phyloP scores from a whole-genome alignment of 2,113 vertebrate genomes.

The Struthidea cinerea region DNA sequence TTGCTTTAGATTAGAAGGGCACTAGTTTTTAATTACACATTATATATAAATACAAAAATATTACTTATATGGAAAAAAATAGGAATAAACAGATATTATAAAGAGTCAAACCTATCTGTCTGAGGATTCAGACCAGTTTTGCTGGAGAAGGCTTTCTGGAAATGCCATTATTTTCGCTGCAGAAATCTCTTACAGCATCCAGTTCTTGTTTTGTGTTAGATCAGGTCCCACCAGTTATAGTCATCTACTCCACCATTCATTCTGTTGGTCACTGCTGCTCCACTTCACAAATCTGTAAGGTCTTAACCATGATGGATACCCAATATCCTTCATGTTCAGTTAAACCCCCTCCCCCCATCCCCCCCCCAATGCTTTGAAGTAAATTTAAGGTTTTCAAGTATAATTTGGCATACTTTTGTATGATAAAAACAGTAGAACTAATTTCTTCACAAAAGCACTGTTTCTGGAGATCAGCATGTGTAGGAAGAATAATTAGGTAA shows the following conservation, averaged over 20 bases:
- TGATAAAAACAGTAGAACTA: not conserved
- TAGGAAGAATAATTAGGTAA: not conserved
- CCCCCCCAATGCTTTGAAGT: not conserved
- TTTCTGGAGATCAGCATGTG: not conserved
- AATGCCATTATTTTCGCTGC: not conserved
- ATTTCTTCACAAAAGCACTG: not conserved
- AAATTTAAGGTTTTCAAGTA: not conserved
- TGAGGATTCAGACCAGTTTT: not conserved
- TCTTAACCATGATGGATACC: not conserved
- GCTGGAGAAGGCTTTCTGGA: not conserved
- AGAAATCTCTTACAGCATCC: not conserved
- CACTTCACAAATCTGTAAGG: not conserved
- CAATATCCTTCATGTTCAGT: not conserved
- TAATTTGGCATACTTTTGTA: not conserved
- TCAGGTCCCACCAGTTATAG: not conserved
- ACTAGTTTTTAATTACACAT: no score
- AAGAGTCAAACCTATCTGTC: not conserved
- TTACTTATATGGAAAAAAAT: not conserved
- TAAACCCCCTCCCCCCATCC: no score
- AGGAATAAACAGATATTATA: not conserved
- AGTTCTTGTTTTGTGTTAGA: not conserved
- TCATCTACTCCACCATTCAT: not conserved
- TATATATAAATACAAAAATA: not conserved
- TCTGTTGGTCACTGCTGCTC: not conserved
- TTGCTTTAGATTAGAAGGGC: not conserved